These are phyloP conservation scores for Tricholaema leucomelas DNA, from an alignment of 2,113 vertebrate species.

Conservation along the genomic window DNA sequence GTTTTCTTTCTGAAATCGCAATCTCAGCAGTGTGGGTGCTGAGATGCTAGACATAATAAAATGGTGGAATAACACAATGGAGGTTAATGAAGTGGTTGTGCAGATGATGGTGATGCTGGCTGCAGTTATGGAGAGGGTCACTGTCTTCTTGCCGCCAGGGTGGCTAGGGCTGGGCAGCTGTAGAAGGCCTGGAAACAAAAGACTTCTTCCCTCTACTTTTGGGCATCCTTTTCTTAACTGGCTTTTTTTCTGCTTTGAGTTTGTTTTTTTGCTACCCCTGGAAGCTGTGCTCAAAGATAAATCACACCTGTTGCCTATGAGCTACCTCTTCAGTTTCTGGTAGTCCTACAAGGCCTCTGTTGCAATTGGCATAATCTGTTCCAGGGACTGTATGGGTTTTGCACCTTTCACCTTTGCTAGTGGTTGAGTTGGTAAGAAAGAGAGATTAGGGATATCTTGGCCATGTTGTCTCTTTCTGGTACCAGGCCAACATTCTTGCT, in stretches of 20 bases:
- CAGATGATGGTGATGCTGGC: not conserved
- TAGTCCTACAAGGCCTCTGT: not conserved
- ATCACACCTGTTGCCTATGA: not conserved
- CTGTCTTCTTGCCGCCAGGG: not conserved
- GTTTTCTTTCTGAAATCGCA: not conserved
- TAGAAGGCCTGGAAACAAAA: not conserved
- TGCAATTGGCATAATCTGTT: not conserved
- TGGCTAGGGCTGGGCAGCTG: not conserved
- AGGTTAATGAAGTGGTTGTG: not conserved
- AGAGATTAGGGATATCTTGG: not conserved
- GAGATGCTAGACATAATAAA: not conserved
- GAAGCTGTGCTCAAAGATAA: not conserved
- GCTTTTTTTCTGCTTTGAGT: not conserved
- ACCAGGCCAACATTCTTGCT: rapidly evolving
- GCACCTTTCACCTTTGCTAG: not conserved
- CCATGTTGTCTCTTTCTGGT: not conserved
- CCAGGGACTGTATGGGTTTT: not conserved
- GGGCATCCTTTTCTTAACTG: not conserved
- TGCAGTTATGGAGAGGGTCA: not conserved
- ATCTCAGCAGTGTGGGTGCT: not conserved
- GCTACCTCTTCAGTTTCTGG: not conserved
- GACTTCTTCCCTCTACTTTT: not conserved
- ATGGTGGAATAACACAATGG: not conserved
- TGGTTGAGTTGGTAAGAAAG: not conserved
- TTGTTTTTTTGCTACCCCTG: not conserved